A percentile compares a stretch with the other conserved stretches of the same genome.
These are phyloP conservation scores for Epinephelus moara DNA, from an alignment of 2,113 vertebrate genomes.

Conservation along the genomic window DNA sequence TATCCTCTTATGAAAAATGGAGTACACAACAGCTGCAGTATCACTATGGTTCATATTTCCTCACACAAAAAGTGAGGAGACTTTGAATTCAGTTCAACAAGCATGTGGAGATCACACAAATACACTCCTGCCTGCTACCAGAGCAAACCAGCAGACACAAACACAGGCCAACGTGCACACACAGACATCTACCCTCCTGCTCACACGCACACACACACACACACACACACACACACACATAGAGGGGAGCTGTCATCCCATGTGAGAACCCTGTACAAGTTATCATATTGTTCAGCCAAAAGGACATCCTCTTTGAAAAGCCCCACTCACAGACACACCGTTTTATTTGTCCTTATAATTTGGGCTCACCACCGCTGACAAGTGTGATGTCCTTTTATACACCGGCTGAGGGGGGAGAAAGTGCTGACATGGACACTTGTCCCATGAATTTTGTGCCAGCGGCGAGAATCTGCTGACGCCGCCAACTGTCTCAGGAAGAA, in stretches of 20 bases:
- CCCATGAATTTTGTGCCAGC: constrained; percentile 79
- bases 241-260: constrained; percentile 18
- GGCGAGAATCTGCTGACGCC: constrained; percentile 82
- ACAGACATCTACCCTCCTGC: neutral
- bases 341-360: constrained; percentile 82
- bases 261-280: constrained; percentile 43
- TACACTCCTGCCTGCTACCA: neutral
- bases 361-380: constrained; percentile 73
- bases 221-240: neutral
- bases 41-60: neutral
- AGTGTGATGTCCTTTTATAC: constrained; percentile 81
- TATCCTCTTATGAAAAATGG: neutral
- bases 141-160: neutral
- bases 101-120: constrained; percentile 11
- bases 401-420: constrained; percentile 74
- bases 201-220: neutral
- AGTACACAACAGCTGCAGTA: neutral
- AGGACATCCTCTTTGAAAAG: constrained; percentile 51
- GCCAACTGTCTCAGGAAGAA: constrained; percentile 78
- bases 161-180: neutral
- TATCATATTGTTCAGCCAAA: constrained; percentile 52
- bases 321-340: constrained; percentile 57
- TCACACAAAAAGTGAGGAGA: neutral
- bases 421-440: constrained; percentile 85
- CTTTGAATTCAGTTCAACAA: neutral